These are phyloP conservation scores for Sinocyclocheilus maitianheensis DNA, from an alignment of 2,113 vertebrate genomes.

Conservation along the genomic window DNA sequence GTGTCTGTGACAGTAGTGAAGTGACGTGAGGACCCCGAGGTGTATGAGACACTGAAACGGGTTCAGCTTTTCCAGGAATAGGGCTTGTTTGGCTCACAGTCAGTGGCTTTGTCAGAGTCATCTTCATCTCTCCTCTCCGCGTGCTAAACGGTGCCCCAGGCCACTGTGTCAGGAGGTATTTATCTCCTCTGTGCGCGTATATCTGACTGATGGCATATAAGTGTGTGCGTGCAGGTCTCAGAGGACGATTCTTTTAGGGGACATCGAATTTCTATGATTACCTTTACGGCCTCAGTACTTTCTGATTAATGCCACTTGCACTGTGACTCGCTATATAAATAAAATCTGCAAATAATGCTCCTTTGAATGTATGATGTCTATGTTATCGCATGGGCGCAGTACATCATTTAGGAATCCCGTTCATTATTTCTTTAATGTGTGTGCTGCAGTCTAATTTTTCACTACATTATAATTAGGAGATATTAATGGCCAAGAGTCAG, in stretches of 20 bases:
- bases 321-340: constrained; percentile 68
- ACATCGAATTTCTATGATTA: constrained; percentile 12
- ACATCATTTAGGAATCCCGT: constrained; percentile 63
- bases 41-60: constrained; percentile 62
- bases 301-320: constrained; percentile 71
- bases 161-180: constrained; percentile 71
- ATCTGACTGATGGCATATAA: constrained; percentile 16
- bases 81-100: constrained; percentile 70
- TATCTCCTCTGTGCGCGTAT: constrained; percentile 54
- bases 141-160: constrained; percentile 66
- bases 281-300: constrained; percentile 18
- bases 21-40: constrained; percentile 70
- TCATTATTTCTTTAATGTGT: constrained; percentile 63
- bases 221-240: constrained; percentile 19
- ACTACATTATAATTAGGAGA: constrained; percentile 69
- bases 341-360: constrained; percentile 69
- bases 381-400: constrained; percentile 73
- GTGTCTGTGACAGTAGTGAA: constrained; percentile 70
- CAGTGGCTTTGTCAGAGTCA: constrained; percentile 68
- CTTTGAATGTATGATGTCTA: constrained; percentile 66
- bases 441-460: constrained; percentile 69
- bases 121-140: constrained; percentile 70
- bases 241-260: constrained; percentile 11
- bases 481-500: constrained; percentile 71
- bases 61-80: constrained; percentile 68